These are phyloP conservation scores for Hesperia comma DNA, from an alignment of 2,888 invertebrate species.

Conservation along the genomic window DNA sequence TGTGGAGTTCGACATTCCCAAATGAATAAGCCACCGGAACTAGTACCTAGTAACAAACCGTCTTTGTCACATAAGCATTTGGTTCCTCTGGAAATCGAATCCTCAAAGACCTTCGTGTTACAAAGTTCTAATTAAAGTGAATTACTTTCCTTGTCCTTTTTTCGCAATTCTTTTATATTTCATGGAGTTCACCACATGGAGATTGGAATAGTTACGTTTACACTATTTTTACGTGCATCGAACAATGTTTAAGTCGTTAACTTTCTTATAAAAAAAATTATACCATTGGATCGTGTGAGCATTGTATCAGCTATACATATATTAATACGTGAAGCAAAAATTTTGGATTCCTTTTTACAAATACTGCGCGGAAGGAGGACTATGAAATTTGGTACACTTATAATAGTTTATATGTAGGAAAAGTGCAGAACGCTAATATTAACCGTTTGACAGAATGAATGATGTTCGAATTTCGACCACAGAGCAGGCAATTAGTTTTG, in stretches of 20 bases:
- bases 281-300: background rate
- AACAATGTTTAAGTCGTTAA: too few species aligned
- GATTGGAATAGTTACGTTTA: background rate
- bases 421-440: too few species aligned
- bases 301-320: too few species aligned
- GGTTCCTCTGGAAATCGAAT: background rate
- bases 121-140: conserved; percentile 8
- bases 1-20: background rate
- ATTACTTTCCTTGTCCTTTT: conserved; percentile 11
- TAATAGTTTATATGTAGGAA: too few species aligned
- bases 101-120: conserved; percentile 2
- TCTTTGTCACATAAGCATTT: conserved; percentile 5
- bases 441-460: too few species aligned
- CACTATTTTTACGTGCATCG: background rate
- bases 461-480: too few species aligned
- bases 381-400: too few species aligned
- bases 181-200: background rate
- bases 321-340: too few species aligned
- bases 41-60: background rate
- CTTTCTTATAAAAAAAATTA: background rate
- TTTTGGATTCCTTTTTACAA: too few species aligned
- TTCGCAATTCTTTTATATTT: conserved; percentile 3
- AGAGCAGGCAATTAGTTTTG: too few species aligned
- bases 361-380: too few species aligned
- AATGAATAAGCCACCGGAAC: background rate